Conservation (phyloP, 2,797 vertebrate genomes). For the Sorex maritimensis region DNA sequence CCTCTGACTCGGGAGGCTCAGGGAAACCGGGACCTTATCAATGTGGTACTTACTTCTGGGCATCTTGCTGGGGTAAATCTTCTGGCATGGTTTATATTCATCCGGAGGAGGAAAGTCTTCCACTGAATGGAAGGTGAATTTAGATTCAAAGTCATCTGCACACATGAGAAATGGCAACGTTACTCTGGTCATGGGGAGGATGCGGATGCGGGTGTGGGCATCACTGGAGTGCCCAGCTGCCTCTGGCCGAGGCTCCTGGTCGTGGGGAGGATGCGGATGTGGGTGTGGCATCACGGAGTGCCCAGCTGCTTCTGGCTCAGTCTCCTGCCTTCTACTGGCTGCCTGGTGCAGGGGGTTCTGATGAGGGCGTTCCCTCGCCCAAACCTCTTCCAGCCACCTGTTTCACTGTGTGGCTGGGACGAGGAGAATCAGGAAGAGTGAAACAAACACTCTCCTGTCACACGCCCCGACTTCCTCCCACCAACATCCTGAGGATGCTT, state of each 20-base stretch:
- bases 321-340: neutral
- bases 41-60: constrained; percentile 92
- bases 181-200: neutral
- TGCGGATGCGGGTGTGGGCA: neutral
- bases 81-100: constrained; percentile 95
- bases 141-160: constrained; percentile 98
- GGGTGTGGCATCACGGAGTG: neutral
- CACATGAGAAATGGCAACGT: constrained; percentile 60
- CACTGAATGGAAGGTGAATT: constrained; percentile 98
- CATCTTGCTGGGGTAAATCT: constrained; percentile 97
- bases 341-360: neutral
- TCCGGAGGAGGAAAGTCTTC: constrained; percentile 98
- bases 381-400: neutral
- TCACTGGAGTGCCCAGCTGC: neutral
- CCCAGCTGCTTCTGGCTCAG: neutral
- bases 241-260: neutral
- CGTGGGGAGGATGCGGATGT: neutral
- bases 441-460: neutral
- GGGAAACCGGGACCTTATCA: neutral
- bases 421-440: neutral
- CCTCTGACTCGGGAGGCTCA: neutral
- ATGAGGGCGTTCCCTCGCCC: neutral
- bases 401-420: neutral
- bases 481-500: neutral
- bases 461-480: neutral